Evolutionary conservation across 2,113 vertebrate genomes (phyloP), one percentile per base, ranked within the genome.

Genomic region (Vidua macroura): DNA sequence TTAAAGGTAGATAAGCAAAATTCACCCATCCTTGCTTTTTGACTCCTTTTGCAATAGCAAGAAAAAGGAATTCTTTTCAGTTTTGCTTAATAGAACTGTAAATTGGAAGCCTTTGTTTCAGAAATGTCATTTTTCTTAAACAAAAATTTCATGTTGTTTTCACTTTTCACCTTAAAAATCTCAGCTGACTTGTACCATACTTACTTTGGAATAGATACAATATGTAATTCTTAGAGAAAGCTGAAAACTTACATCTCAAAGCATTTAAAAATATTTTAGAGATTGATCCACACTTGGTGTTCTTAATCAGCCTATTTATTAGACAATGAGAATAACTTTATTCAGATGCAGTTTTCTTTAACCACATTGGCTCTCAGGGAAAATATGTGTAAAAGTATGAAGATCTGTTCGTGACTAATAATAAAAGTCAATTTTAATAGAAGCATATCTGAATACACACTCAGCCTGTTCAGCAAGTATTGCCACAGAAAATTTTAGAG

Each of bases 371-470:
- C 8, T 37, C 7, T 81, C n/a, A 44, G 18, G 27, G 33, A 18
- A 90, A 90, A 49, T 52, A 55, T 15, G 2, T 28, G 41, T 25
- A 43, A 13, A 62, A 83, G 1, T 27, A 13, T 59, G 48, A 74
- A 55, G 37, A 49, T 67, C 19, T 81, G 12, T 62, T 78, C 8
- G 13, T 68, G 17, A 28, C 21, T 74, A 43, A 83, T 53, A 46
- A 28, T 72, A 55, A 78, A 83, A 92, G 5, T 46, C 13, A 49
- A 33, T 86, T 91, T 88, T 79, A 88, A 44, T 55, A 44, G 28
- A 58, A 78, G 21, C 0, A 0, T 31, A 17, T 31, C 52, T 41
- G 60, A 72, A 44, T 51, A 6, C 3, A 11, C 53, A 19, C 3
- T 55, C 43, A 48, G 33, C 51, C 31, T 83, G 20, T 33, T 87